Conservation (phyloP, 2,888 invertebrate genomes). For the Leptopterna dolabrata region DNA sequence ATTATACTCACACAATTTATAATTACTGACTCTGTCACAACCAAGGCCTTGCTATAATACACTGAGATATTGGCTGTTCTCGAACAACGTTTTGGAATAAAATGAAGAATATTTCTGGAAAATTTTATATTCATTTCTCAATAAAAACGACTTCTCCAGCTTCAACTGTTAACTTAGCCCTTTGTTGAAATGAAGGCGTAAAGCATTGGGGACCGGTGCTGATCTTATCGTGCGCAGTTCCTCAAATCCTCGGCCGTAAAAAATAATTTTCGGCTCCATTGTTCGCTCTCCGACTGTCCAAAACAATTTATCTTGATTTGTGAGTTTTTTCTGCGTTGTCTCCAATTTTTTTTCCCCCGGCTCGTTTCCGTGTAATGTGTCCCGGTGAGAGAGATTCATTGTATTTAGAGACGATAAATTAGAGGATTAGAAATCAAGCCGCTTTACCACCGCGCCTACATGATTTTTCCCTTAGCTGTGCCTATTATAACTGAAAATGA, state of each 20-base stretch:
- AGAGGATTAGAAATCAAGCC: conserved; percentile 7
- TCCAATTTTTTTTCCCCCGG: neutral
- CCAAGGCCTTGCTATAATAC: no score
- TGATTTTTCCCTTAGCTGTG: neutral
- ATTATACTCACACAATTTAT: no score
- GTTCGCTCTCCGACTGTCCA: neutral
- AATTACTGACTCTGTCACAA: no score
- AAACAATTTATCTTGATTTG: conserved; percentile 8
- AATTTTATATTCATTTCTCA: no score
- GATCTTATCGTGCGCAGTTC: neutral
- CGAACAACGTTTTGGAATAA: no score
- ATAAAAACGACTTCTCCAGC: no score
- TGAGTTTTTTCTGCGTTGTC: neutral
- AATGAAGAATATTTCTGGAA: no score
- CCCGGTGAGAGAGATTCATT: neutral
- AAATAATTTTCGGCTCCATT: conserved; percentile 7
- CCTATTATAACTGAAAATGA: neutral
- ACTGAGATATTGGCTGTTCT: no score
- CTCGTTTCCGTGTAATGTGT: neutral
- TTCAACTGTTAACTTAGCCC: no score
- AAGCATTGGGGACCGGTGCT: neutral
- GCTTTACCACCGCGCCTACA: neutral
- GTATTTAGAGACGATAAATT: neutral
- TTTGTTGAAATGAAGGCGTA: neutral
- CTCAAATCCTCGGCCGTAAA: neutral